Evolutionary conservation across 2,113 vertebrate genomes (phyloP).

Genomic region (Pelusios castaneus): DNA sequence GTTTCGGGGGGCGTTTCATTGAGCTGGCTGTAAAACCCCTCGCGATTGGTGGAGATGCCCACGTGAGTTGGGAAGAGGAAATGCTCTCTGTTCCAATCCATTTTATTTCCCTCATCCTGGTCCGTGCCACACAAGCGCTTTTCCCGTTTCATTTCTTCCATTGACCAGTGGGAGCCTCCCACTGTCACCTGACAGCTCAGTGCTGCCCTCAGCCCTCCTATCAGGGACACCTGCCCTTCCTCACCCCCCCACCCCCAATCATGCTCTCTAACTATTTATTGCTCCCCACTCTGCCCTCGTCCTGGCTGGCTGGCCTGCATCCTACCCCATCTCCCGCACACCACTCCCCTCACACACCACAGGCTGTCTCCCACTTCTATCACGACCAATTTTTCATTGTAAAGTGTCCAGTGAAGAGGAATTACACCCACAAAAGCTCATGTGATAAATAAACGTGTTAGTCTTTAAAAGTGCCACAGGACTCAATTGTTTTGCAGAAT

Average conservation of each 20-base stretch:
- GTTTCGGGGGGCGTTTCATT: background rate
- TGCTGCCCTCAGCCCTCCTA: background rate
- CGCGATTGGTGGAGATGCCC: fast-evolving
- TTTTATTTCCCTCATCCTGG: too few relatives aligned
- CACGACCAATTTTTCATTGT: too few relatives aligned
- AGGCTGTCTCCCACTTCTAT: background rate
- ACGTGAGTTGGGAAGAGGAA: fast-evolving
- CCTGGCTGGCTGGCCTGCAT: background rate
- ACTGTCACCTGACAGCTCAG: background rate
- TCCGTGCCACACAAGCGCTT: too few relatives aligned
- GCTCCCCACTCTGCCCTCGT: background rate
- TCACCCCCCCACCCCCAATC: background rate
- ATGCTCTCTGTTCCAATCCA: background rate
- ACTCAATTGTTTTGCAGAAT: background rate
- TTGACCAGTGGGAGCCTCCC: background rate
- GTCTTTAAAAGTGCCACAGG: too few relatives aligned
- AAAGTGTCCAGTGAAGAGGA: too few relatives aligned
- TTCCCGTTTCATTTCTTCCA: background rate
- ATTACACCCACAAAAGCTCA: too few relatives aligned
- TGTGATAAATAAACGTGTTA: too few relatives aligned
- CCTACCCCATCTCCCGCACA: background rate
- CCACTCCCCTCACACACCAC: background rate
- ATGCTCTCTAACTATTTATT: background rate
- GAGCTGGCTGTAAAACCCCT: fast-evolving
- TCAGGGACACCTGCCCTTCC: background rate